These are phyloP conservation scores for Tetranychus piercei DNA, from an alignment of 2,888 invertebrate species.

Conservation along the genomic window DNA sequence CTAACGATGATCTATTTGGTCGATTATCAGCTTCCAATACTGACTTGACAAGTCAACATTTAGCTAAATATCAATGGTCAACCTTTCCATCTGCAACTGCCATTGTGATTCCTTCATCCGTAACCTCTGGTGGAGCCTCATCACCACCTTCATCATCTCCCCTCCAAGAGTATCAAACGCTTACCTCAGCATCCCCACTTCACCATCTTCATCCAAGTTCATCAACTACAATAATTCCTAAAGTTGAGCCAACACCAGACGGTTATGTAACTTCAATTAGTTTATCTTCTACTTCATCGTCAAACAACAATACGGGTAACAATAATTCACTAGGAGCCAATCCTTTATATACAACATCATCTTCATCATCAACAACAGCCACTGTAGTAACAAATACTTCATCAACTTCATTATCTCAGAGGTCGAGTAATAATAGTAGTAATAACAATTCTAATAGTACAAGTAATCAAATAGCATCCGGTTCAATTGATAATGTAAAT, in stretches of 20 bases:
- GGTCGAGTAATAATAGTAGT: neutral
- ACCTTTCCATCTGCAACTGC: conserved; percentile 27
- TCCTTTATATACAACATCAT: conserved; percentile 5
- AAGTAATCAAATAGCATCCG: neutral
- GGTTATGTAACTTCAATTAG: neutral
- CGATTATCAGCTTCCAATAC: conserved; percentile 9
- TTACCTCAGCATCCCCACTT: conserved; percentile 34
- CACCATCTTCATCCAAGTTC: conserved; percentile 7
- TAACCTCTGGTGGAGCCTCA: conserved; percentile 31
- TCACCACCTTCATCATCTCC: conserved; percentile 27
- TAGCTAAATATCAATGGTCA: conserved; percentile 48
- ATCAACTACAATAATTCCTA: conserved; percentile 11
- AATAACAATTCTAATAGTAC: neutral
- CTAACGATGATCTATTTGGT: conserved; percentile 17
- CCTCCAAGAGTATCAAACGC: conserved; percentile 28
- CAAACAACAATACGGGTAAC: neutral
- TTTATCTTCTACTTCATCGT: neutral
- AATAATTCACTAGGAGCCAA: neutral
- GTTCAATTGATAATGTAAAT: conserved; percentile 15
- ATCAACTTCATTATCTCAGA: conserved; percentile 12
- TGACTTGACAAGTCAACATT: conserved; percentile 19
- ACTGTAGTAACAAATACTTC: conserved; percentile 4
- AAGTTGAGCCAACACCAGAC: neutral
- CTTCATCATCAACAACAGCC: conserved; percentile 7
- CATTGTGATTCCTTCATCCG: neutral